Evolutionary conservation across 2,797 vertebrate species (phyloP).

Genomic region (Myioborus melanocephalus): DNA sequence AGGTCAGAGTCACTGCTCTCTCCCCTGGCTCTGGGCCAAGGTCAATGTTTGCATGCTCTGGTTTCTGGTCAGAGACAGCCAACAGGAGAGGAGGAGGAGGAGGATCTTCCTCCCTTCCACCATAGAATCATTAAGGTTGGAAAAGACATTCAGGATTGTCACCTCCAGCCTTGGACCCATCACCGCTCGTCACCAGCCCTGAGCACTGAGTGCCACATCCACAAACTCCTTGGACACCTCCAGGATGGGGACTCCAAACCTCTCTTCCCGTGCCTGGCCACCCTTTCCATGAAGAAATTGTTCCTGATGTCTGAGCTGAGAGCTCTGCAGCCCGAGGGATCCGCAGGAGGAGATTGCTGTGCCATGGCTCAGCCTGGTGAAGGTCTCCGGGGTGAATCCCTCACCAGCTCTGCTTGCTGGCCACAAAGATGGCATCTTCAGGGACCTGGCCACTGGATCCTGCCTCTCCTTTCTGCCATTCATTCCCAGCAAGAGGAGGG

Average conservation of each 20-base stretch:
- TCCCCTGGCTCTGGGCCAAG: not conserved
- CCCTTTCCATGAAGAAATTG: not conserved
- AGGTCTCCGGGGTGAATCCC: not conserved
- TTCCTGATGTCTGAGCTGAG: not conserved
- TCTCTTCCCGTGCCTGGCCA: not conserved
- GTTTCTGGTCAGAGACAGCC: not conserved
- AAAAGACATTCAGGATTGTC: not conserved
- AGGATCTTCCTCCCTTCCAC: not conserved
- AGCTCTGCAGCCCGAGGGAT: not conserved
- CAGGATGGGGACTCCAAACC: not conserved
- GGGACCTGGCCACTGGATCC: accelerated
- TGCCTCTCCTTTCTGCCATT: not conserved
- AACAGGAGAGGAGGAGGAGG: not conserved
- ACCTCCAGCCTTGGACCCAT: not conserved
- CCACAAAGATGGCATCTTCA: not conserved
- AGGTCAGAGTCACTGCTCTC: not conserved
- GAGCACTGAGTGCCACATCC: not conserved
- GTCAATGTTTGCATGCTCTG: not conserved
- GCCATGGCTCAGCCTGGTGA: accelerated
- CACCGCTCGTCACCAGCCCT: not conserved
- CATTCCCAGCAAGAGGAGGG: not conserved
- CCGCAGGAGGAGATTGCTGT: accelerated
- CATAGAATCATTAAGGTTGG: not conserved
- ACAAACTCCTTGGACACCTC: not conserved
- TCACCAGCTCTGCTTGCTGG: not conserved